Conservation (phyloP, 2,797 vertebrate genomes). For the Pempheris klunzingeri region DNA sequence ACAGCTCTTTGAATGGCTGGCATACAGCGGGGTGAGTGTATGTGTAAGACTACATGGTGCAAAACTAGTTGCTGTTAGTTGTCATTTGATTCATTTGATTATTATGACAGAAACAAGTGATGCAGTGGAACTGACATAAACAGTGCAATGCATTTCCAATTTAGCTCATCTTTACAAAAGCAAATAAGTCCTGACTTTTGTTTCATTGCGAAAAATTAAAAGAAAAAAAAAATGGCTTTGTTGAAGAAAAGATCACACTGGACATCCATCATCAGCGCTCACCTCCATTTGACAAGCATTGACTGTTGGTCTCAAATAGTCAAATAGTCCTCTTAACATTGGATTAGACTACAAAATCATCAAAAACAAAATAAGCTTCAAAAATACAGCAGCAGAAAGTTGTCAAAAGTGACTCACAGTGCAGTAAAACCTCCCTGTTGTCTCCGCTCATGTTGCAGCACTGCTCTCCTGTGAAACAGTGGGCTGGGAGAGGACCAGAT, state of each 20-base stretch:
- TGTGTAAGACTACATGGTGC: background rate
- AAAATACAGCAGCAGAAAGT: constrained; percentile 11
- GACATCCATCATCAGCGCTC: background rate
- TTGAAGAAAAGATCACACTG: background rate
- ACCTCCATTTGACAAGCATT: background rate
- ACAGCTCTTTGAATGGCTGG: constrained; percentile 16
- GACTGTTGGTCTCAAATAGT: background rate
- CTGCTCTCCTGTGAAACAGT: constrained; percentile 75
- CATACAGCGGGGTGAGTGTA: background rate
- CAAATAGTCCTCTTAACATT: too few species aligned
- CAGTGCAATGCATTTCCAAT: background rate
- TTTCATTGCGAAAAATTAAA: background rate
- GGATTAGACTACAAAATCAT: background rate
- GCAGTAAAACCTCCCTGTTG: constrained; percentile 88
- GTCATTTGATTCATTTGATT: constrained; percentile 12
- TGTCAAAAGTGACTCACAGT: constrained; percentile 86
- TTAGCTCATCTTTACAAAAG: background rate
- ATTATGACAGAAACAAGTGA: background rate
- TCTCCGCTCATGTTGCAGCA: constrained; percentile 86
- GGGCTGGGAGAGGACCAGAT: constrained; percentile 78
- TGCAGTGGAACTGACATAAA: background rate
- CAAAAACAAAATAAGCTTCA: constrained; percentile 14
- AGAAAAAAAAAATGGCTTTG: background rate
- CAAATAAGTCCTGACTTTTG: background rate
- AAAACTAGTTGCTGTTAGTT: constrained; percentile 3